Evolutionary conservation across 2,113 vertebrate species (phyloP), one percentile per base, ranked within the genome.

Genomic region (Opisthocomus hoazin): DNA sequence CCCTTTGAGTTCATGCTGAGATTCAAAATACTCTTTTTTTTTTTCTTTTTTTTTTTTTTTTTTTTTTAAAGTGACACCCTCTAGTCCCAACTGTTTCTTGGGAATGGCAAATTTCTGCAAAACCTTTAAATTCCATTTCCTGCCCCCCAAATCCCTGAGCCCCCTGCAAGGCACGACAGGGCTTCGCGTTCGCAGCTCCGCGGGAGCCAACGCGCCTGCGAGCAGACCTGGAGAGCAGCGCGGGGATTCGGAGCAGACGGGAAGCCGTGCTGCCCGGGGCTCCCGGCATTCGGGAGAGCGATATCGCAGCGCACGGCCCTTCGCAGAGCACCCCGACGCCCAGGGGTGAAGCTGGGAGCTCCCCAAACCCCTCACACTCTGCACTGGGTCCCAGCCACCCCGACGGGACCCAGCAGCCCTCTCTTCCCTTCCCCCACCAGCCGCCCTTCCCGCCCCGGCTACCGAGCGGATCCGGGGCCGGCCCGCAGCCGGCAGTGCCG

Each of bases 291-390:
- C 4, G 37, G 43, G 39, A 22, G 16, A 14, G 37, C 4, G 30
- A 39, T 18, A 21, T 5, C 0, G 5, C 29, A 29, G 12, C 8
- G 3, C 36, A 34, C 53, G 12, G 1, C 37, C 58, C 51, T 73
- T 45, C 6, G 6, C 12, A 9, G 79, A 54, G 63, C 63, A 27
- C 27, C 56, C 27, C 3, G 2, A 15, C 0, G 3, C 5, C 39
- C 16, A 24, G 23, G 4, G 5, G 1, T 1, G 29, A 37, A 46
- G 5, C 39, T 13, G 4, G 14, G 26, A 36, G 45, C 0, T 58
- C 45, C 58, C 37, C 3, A 29, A 74, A 48, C 26, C 34, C 2
- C 50, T 3, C 21, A 3, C 26, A 0, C 7, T 11, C 61, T 6
- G 11, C 10, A 1, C 3, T 43, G 2, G 5, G n/a, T 10, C 41